A percentile compares a stretch with the other conserved stretches of the same genome.
Conservation (phyloP, 2,888 invertebrate species). For the Melipona beecheii region DNA sequence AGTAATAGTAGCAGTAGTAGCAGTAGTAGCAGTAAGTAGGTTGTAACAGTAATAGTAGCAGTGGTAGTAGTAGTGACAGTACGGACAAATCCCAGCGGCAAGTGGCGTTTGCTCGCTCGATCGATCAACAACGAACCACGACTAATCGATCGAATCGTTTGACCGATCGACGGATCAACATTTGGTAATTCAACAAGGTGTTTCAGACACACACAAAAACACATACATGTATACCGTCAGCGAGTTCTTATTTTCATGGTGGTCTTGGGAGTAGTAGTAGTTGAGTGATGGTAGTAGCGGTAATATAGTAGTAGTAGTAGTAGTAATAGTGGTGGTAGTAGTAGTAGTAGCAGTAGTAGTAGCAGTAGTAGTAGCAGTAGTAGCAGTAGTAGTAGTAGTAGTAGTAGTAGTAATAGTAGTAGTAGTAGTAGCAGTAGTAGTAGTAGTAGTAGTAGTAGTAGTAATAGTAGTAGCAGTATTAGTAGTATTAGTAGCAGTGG, state of each 20-base stretch:
- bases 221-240: constrained; percentile 69
- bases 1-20: constrained; percentile 49
- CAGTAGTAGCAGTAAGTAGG: constrained; percentile 54
- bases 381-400: fast-evolving
- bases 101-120: constrained; percentile 72
- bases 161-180: constrained; percentile 59
- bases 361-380: not conserved
- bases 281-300: constrained; percentile 54
- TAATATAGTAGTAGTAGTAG: constrained; percentile 46
- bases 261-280: constrained; percentile 69
- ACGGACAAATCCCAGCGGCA: constrained; percentile 72
- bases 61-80: constrained; percentile 61
- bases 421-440: constrained; percentile 53
- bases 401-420: not conserved
- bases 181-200: constrained; percentile 46
- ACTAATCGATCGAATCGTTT: constrained; percentile 32
- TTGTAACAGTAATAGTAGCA: constrained; percentile 34
- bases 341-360: constrained; percentile 52
- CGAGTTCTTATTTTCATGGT: constrained; percentile 64
- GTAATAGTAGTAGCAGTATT: constrained; percentile 59
- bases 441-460: constrained; percentile 50
- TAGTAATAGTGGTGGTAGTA: constrained; percentile 58
- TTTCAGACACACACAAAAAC: constrained; percentile 61
- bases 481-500: constrained; percentile 65
- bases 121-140: constrained; percentile 66